Evolutionary conservation across 2,888 invertebrate genomes (phyloP), one percentile per base, ranked within the genome.

Genomic region (Adelognathus sp.): DNA sequence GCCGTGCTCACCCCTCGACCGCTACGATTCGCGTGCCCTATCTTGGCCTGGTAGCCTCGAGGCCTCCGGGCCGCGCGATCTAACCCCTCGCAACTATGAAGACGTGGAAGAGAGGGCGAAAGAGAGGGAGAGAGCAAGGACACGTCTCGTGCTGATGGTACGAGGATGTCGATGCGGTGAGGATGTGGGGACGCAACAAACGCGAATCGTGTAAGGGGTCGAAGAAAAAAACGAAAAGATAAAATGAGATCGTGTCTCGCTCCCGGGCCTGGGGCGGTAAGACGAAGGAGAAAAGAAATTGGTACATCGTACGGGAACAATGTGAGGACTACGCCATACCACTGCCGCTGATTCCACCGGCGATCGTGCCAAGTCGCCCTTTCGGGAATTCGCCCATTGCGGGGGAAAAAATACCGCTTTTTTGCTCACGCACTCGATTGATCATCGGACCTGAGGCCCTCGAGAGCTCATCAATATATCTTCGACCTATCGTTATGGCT

Each of bases 171-270:
- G 76, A 44, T 71, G 75, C 63, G 82, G 82, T 83, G 76, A 69
- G 83, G 85, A 85, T 84, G 82, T 79, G 82, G 84, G 81, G 82
- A 82, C 83, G 88, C 86, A 86, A 90, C 91, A 89, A 89, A 89
- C 89, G 88, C 86, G 85, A 84, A 84, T 89, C 89, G 86, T 90
- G 88, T 89, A 89, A 89, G 88, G 88, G 90, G 87, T 86, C 86
- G 88, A 82, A 18, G 84, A 83, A 66, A 36, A 9, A 36, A 36
- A 50, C 18, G 50, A 50, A 50, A 50, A 89, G 90, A 91, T 90
- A 91, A 91, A 91, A 89, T 88, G 89, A 90, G 90, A 90, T 90
- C 90, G 90, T 89, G 91, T 89, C 89, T 85, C 79, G 70, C n/a
- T n/a, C n/a, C n/a, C 75, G 83, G 75, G 71, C 80, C 56, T 56